Evolutionary conservation across 64 coral and sea anemone genomes (phyloP), one percentile per base, ranked within the genome.

Genomic region (Montipora cactus): DNA sequence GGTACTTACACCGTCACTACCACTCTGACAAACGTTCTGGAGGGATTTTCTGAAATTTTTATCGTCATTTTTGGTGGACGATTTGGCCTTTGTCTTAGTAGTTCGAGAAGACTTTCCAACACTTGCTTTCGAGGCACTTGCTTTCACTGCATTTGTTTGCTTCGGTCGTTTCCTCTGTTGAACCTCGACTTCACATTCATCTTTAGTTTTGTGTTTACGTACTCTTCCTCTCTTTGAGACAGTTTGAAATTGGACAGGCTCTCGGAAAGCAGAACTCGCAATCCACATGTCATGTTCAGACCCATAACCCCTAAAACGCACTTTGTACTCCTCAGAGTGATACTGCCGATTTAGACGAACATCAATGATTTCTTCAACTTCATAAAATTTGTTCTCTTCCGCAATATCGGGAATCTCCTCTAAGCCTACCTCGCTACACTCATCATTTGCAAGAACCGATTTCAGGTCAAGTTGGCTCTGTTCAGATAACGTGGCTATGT

Each of bases 171-270:
- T 76, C 15, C 69, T n/a, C 18, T 73, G 69, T 20, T 73, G 69
- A 20, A 73, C 18, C 69, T 73, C 69, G 18, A 73, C 69, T 73
- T 73, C 69, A 73, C 19, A 7, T 73, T 73, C 69, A 73, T 73
- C 69, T 73, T 73, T 73, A 20, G 69, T 73, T 73, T 7, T 73
- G 20, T 73, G 66, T 20, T 69, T 73, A 7, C 69, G 20, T 22
- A 73, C 20, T 73, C 69, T n/a, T 21, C 69, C 69, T 73, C 69
- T 73, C 69, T 73, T 73, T 20, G 69, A 73, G 18, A 67, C 20
- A 73, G 69, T 73, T 73, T 73, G 69, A 73, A 73, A 73, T 73
- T 73, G 18, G 4, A 73, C 69, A n/a, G 69, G 69, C 18, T 67
- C 69, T 73, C 69, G 18, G 19, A 23, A 73, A 73, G 21, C 6